A percentile compares a stretch with the other conserved stretches of the same genome.
Conservation (phyloP, 2,113 vertebrate genomes). For the Anser brachyrhynchus region DNA sequence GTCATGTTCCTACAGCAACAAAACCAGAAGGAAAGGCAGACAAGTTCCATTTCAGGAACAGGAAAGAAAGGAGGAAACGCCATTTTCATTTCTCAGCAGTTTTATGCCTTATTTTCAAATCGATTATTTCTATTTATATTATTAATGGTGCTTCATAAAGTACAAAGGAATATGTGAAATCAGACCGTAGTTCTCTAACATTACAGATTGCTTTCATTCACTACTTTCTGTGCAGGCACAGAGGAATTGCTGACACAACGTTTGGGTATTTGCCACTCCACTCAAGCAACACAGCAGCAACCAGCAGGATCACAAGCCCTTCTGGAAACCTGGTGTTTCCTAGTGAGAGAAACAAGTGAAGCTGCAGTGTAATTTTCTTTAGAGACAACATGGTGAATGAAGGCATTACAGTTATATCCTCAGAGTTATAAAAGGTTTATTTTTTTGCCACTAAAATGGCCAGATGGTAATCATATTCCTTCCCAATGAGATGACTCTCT, state of each 20-base stretch:
- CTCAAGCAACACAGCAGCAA: accelerated
- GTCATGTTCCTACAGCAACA: neutral
- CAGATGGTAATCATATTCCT: neutral
- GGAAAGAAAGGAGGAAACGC: neutral
- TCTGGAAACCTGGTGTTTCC: neutral
- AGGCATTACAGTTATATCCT: neutral
- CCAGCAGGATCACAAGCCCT: neutral
- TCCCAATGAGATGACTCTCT: neutral
- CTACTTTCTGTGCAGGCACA: neutral
- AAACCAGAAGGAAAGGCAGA: neutral
- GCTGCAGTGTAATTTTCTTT: neutral
- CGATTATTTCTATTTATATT: neutral
- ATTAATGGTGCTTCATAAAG: neutral
- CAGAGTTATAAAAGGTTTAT: neutral
- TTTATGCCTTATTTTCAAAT: neutral
- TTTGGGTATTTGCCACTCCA: neutral
- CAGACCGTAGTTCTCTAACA: neutral
- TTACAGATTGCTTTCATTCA: neutral
- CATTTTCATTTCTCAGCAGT: neutral
- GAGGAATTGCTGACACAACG: neutral
- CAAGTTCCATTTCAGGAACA: neutral
- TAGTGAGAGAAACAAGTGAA: neutral
- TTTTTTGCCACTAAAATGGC: neutral
- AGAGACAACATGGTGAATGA: neutral
- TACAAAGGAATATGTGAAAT: neutral